phyloP scores from a whole-genome alignment of 2,888 invertebrate genomes.

The Pachydiplax longipennis region DNA sequence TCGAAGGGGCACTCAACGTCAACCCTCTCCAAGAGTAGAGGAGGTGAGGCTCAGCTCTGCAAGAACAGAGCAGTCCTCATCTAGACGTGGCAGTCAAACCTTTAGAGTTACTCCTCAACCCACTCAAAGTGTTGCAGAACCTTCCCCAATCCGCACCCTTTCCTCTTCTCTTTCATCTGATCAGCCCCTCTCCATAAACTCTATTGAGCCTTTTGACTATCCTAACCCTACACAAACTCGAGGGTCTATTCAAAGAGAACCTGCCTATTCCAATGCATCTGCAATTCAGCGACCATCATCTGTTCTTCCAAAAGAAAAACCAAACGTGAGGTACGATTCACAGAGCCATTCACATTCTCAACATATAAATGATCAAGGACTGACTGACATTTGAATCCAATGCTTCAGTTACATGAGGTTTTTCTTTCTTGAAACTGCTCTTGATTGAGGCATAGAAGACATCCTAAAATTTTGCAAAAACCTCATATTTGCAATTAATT shows the following conservation, averaged over 20 bases:
- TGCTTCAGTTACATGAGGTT: too few relatives aligned
- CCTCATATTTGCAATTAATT: too few relatives aligned
- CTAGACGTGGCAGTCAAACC: conserved; percentile 53
- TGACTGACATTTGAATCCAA: too few relatives aligned
- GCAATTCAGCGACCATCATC: conserved; percentile 3
- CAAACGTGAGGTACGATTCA: conserved; percentile 9
- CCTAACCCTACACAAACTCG: conserved; percentile 21
- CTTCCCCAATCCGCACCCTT: not conserved
- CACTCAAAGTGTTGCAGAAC: not conserved
- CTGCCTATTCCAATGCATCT: conserved; percentile 22
- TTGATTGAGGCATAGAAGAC: too few relatives aligned
- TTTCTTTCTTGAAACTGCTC: too few relatives aligned
- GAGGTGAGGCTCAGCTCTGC: conserved; percentile 38
- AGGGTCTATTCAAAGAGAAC: conserved; percentile 29
- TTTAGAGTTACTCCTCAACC: conserved; percentile 52
- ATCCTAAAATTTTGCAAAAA: too few relatives aligned
- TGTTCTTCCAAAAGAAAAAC: conserved; percentile 30
- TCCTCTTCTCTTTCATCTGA: conserved; percentile 43
- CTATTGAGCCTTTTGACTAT: conserved; percentile 46
- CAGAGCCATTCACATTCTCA: not conserved
- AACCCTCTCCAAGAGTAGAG: conserved; percentile 57
- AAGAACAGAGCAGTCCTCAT: conserved; percentile 41
- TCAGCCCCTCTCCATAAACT: conserved; percentile 48
- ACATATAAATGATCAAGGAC: too few relatives aligned
- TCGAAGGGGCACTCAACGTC: conserved; percentile 56